A percentile compares a stretch with the other conserved stretches of the same genome.
These are phyloP conservation scores for Oreochromis mossambicus DNA, from an alignment of 2,797 vertebrate species.

Conservation along the genomic window DNA sequence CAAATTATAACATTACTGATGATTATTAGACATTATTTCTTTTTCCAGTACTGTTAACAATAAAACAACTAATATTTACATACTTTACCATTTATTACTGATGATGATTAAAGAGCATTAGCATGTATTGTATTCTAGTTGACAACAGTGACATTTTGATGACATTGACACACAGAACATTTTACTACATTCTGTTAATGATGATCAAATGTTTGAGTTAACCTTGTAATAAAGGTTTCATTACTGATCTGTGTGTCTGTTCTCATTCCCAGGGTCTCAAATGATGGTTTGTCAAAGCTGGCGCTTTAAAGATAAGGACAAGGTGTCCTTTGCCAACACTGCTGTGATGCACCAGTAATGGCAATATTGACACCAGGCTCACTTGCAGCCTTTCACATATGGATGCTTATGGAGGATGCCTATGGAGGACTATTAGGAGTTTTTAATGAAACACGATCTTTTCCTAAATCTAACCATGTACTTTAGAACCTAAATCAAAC, in stretches of 20 bases:
- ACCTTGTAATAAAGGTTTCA: not conserved
- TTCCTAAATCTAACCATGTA: not conserved
- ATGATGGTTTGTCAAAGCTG: not conserved
- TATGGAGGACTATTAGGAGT: not conserved
- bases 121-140: not conserved
- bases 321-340: not conserved
- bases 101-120: not conserved
- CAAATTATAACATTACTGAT: not conserved
- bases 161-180: not conserved
- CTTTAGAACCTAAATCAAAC: not conserved
- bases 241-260: not conserved
- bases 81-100: not conserved
- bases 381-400: not conserved
- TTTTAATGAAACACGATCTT: not conserved
- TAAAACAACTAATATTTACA: not conserved
- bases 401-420: not conserved
- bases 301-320: not conserved
- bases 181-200: not conserved
- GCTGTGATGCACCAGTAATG: not conserved
- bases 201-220: not conserved
- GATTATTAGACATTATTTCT: not conserved
- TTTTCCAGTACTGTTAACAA: not conserved
- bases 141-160: not conserved
- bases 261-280: not conserved
- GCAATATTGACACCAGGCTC: not conserved